A percentile compares a stretch with the other conserved stretches of the same genome.
phyloP scores from a whole-genome alignment of 2,113 vertebrate species.

The Scophthalmus maximus region DNA sequence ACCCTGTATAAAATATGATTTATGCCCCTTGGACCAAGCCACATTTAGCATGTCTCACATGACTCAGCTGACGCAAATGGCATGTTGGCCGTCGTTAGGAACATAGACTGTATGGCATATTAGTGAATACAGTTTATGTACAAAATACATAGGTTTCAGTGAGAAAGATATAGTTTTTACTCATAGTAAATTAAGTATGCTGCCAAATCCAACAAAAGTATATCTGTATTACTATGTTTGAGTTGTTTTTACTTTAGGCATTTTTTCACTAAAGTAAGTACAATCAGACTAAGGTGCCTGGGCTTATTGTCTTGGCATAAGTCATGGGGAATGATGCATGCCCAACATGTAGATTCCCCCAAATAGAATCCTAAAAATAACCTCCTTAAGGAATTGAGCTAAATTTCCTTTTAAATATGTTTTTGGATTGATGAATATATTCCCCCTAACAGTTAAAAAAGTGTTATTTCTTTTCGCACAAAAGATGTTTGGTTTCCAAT shows the following conservation, averaged over 20 bases:
- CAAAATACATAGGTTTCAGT: conserved; percentile 10
- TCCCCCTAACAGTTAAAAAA: conserved; percentile 17
- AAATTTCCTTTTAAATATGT: conserved; percentile 35
- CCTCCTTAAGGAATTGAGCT: conserved; percentile 24
- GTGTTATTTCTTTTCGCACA: conserved; percentile 21
- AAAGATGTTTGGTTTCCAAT: conserved; percentile 36
- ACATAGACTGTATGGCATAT: no score
- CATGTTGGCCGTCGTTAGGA: background rate
- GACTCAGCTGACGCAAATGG: conserved; percentile 7
- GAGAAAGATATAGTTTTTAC: conserved; percentile 20
- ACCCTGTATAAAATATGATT: conserved; percentile 22
- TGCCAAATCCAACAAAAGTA: conserved; percentile 45
- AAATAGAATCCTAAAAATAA: conserved; percentile 57
- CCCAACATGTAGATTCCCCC: conserved; percentile 14
- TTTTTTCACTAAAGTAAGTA: conserved; percentile 45
- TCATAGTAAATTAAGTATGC: conserved; percentile 19
- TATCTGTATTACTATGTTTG: conserved; percentile 28
- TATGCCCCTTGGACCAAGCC: background rate
- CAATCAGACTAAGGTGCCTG: conserved; percentile 37
- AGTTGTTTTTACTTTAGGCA: conserved; percentile 18
- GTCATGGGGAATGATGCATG: conserved; percentile 12
- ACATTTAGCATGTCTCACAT: conserved; percentile 16
- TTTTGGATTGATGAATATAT: conserved; percentile 44
- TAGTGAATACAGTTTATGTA: background rate
- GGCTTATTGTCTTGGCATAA: conserved; percentile 52